Percentiles rank a stretch among this genome's conserved stretches.
phyloP scores from a whole-genome alignment of 2,797 vertebrate species.

The Hypotaenidia philippensis region DNA sequence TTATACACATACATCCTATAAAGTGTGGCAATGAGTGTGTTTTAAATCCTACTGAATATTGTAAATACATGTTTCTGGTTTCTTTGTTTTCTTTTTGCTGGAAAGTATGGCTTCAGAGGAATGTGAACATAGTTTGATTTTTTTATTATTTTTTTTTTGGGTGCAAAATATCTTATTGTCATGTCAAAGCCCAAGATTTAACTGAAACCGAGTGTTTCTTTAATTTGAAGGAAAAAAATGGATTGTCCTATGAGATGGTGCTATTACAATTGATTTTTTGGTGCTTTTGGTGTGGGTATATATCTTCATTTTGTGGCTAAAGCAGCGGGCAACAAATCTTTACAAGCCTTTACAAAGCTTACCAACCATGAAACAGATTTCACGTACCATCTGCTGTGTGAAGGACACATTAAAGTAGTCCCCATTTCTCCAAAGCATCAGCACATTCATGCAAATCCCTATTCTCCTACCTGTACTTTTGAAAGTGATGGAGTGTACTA shows the following conservation, averaged over 20 bases:
- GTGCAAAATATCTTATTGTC: not conserved
- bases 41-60: not conserved
- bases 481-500: constrained; percentile 53
- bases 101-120: not conserved
- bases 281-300: not conserved
- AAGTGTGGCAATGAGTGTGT: not conserved
- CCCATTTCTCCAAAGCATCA: constrained; percentile 33
- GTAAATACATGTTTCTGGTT: not conserved
- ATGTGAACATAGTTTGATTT: not conserved
- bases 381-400: constrained; percentile 71
- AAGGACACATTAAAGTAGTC: constrained; percentile 57
- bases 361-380: constrained; percentile 64
- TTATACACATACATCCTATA: not conserved
- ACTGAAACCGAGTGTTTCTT: not conserved
- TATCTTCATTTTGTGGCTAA: constrained; percentile 42
- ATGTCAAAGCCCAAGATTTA: not conserved
- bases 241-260: not conserved
- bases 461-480: constrained; percentile 36
- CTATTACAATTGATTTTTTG: not conserved
- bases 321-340: constrained; percentile 48
- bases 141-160: not conserved
- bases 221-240: not conserved
- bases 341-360: constrained; percentile 30
- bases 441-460: constrained; percentile 47
- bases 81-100: not conserved